These are phyloP conservation scores for Telmatherina bonti DNA, from an alignment of 2,797 vertebrate genomes.

Conservation along the genomic window DNA sequence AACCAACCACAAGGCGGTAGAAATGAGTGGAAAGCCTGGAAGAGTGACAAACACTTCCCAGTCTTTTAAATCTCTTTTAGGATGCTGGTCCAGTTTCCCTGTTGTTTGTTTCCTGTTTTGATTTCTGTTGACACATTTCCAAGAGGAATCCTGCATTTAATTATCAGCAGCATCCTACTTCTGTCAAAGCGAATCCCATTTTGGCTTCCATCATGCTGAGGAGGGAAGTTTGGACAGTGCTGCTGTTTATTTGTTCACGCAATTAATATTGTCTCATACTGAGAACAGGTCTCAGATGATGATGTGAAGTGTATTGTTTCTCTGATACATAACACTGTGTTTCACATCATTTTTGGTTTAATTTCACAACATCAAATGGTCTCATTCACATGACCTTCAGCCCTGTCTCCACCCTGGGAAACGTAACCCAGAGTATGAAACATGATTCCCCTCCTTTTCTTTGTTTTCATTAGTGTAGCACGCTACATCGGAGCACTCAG, in stretches of 20 bases:
- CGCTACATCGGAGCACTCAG: constrained; percentile 26
- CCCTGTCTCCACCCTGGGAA: constrained; percentile 16
- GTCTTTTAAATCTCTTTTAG: too few species aligned
- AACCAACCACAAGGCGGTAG: neutral
- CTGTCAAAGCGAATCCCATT: too few species aligned
- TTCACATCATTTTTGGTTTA: constrained; percentile 20
- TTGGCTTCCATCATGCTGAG: too few species aligned
- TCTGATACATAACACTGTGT: neutral
- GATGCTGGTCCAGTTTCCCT: neutral
- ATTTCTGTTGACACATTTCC: too few species aligned
- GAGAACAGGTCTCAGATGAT: neutral
- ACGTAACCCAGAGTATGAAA: constrained; percentile 34
- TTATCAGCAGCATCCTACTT: too few species aligned
- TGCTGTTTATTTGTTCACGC: neutral
- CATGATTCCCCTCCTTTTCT: constrained; percentile 25
- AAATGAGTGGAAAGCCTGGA: too few species aligned
- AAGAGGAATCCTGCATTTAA: too few species aligned
- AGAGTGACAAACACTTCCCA: too few species aligned
- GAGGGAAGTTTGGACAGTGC: neutral
- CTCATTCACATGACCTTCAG: constrained; percentile 28
- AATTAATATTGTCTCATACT: neutral
- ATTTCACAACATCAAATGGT: constrained; percentile 34
- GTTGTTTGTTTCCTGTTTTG: too few species aligned
- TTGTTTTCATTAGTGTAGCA: constrained; percentile 32
- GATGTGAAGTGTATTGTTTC: neutral